phyloP scores from a whole-genome alignment of 1,140 invertebrate species.

The Nasonia giraulti region DNA sequence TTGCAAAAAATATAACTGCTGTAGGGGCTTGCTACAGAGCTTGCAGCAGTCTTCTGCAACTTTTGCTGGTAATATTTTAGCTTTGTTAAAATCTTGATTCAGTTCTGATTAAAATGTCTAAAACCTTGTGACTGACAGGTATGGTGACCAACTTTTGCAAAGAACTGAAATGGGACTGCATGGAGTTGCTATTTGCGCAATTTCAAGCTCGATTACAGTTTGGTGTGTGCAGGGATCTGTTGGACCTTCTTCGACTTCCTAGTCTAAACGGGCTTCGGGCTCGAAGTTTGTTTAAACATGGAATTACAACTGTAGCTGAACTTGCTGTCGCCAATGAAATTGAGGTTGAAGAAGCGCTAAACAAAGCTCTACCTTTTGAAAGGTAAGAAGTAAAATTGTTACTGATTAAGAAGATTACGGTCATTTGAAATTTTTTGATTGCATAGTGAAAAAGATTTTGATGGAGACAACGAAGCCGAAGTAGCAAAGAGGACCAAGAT shows the following conservation, averaged over 20 bases:
- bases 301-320: conserved; percentile 85
- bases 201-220: conserved; percentile 96
- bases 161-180: conserved; percentile 93
- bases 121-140: conserved; percentile 74
- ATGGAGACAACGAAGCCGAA: conserved; percentile 82
- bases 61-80: conserved; percentile 85
- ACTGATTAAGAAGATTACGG: not conserved
- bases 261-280: conserved; percentile 90
- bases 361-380: conserved; percentile 88
- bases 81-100: not conserved
- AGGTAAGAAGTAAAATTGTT: conserved; percentile 68
- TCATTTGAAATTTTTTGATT: not conserved
- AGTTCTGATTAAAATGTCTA: conserved; percentile 39
- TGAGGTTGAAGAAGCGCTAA: conserved; percentile 85
- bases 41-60: conserved; percentile 96
- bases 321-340: conserved; percentile 84
- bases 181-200: conserved; percentile 92
- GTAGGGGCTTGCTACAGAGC: conserved; percentile 91
- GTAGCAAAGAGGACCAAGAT: conserved; percentile 80
- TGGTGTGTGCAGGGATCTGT: conserved; percentile 93
- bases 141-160: conserved; percentile 95
- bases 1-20: conserved; percentile 88
- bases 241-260: conserved; percentile 92
- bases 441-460: conserved; percentile 80
- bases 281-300: conserved; percentile 87